Percentiles rank a stretch among this genome's conserved stretches.
phyloP scores from a whole-genome alignment of 2,113 vertebrate genomes.

The Amphilophus citrinellus region DNA sequence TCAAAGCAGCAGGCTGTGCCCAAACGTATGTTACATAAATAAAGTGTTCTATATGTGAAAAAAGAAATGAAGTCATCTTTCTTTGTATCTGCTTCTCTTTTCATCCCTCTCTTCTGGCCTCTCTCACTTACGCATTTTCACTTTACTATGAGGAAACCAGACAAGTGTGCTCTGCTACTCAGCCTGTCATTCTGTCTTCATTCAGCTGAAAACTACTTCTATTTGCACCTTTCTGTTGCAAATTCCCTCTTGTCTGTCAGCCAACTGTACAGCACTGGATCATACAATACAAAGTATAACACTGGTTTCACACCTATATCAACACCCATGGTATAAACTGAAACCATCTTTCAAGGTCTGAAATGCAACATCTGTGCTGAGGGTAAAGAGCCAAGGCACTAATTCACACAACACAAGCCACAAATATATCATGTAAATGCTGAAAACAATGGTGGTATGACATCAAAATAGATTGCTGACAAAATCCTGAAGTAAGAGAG shows the following conservation, averaged over 20 bases:
- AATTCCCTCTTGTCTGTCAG: not conserved
- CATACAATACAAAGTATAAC: not conserved
- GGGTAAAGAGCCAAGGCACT: not conserved
- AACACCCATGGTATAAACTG: not conserved
- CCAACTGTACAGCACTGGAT: too few relatives aligned
- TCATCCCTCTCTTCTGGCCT: not conserved
- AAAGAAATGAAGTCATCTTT: not conserved
- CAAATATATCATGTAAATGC: not conserved
- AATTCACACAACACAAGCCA: not conserved
- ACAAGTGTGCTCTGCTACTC: conserved; percentile 13
- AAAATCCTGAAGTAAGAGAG: conserved; percentile 29
- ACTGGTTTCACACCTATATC: not conserved
- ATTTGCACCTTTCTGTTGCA: conserved; percentile 44
- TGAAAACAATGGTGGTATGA: not conserved
- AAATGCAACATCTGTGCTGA: not conserved
- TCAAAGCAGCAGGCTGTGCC: conserved; percentile 3
- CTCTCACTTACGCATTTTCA: not conserved
- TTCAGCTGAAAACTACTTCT: conserved; percentile 33
- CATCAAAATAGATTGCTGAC: not conserved
- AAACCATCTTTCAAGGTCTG: not conserved
- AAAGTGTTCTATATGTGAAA: not conserved
- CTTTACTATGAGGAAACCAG: conserved; percentile 26
- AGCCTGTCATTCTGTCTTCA: conserved; percentile 30
- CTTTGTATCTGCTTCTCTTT: conserved; percentile 5
- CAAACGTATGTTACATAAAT: not conserved